These are phyloP conservation scores for Catharus bicknelli DNA, from an alignment of 2,113 vertebrate species.

Conservation along the genomic window DNA sequence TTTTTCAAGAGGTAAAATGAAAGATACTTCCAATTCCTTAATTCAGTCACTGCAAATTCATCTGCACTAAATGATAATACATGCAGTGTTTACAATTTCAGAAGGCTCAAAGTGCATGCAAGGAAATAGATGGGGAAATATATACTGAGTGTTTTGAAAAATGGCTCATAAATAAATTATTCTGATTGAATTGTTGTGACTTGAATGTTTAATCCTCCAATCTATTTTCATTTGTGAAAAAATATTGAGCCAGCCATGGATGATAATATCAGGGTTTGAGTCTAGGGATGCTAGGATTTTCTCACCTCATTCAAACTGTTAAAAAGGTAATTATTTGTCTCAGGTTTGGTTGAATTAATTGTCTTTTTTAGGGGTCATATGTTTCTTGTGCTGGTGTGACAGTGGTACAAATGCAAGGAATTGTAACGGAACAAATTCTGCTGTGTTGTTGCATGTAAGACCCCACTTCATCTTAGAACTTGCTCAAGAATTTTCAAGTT, in stretches of 20 bases:
- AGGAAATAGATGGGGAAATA: slow-evolving; percentile 60
- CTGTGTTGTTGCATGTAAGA: neutral
- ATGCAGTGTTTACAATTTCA: slow-evolving; percentile 47
- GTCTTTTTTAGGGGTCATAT: neutral
- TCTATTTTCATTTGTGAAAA: slow-evolving; percentile 32
- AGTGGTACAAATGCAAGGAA: neutral
- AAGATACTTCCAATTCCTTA: neutral
- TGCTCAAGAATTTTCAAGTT: slow-evolving; percentile 6
- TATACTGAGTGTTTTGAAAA: slow-evolving; percentile 56
- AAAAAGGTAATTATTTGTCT: slow-evolving; percentile 26
- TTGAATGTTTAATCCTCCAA: slow-evolving; percentile 24
- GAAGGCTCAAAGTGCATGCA: slow-evolving; percentile 52
- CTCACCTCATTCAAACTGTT: neutral
- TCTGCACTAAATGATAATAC: slow-evolving; percentile 46
- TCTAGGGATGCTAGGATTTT: slow-evolving; percentile 16
- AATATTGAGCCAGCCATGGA: neutral
- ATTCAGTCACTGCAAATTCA: slow-evolving; percentile 46
- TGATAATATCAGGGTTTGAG: neutral
- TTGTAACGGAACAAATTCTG: neutral
- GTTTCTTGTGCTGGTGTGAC: neutral
- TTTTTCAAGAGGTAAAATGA: neutral
- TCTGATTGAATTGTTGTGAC: slow-evolving; percentile 48
- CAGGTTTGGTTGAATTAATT: neutral
- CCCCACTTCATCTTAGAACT: neutral
- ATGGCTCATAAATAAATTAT: slow-evolving; percentile 72